Conservation (phyloP, 2,797 vertebrate genomes). For the Takifugu ocellatus region DNA sequence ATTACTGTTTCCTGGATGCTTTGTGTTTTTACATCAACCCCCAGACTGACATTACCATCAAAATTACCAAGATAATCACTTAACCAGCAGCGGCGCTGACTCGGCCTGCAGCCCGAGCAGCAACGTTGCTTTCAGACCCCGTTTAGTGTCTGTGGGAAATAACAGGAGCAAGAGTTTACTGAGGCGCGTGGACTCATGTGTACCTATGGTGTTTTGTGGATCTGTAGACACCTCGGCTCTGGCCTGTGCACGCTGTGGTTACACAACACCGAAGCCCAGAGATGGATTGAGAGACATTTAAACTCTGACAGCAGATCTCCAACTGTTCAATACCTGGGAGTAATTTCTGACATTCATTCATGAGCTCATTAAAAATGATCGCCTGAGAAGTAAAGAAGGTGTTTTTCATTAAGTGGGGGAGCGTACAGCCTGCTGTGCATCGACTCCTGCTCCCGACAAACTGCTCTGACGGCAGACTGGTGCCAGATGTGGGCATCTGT, state of each 20-base stretch:
- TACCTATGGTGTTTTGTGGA: conserved; percentile 17
- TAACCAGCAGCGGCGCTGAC: conserved; percentile 33
- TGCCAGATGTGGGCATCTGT: background rate
- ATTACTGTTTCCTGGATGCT: conserved; percentile 64
- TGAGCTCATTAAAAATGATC: conserved; percentile 7
- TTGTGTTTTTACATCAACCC: conserved; percentile 51
- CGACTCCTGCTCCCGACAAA: background rate
- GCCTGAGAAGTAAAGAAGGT: background rate
- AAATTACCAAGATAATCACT: conserved; percentile 61
- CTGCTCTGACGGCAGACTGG: background rate
- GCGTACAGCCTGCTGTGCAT: background rate
- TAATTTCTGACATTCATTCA: conserved; percentile 17
- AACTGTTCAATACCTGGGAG: conserved; percentile 11
- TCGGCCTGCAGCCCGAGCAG: conserved; percentile 27
- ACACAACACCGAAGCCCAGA: conserved; percentile 12
- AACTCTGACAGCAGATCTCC: conserved; percentile 6
- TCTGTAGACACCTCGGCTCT: conserved; percentile 24
- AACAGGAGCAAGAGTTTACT: conserved; percentile 11
- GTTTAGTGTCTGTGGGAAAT: conserved; percentile 31
- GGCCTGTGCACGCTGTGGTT: conserved; percentile 41
- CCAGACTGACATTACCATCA: conserved; percentile 52
- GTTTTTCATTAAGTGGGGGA: conserved; percentile 2
- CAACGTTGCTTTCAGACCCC: conserved; percentile 13
- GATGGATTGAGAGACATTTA: conserved; percentile 37
- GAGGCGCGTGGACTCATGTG: conserved; percentile 3